Evolutionary conservation across 2,113 vertebrate species (phyloP), one percentile per base, ranked within the genome.

Genomic region (Herpetotheres cachinnans): DNA sequence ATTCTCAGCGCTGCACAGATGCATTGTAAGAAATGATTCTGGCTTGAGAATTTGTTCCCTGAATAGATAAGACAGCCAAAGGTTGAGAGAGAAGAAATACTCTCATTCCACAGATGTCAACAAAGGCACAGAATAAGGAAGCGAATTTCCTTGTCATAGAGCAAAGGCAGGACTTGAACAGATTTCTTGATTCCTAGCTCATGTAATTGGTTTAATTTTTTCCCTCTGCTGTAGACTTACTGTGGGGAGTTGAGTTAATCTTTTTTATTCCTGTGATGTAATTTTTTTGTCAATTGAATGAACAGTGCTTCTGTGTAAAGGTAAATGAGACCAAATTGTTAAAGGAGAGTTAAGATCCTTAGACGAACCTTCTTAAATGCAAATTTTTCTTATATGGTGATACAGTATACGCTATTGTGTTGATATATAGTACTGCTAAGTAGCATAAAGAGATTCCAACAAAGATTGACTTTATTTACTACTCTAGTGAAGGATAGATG

Each of bases 91-190:
- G 63, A 55, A 95, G 76, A 74, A 94, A 91, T 83, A 56, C 42
- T 63, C 82, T 91, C 65, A n/a, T 92, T 76, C 66, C 46, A 21
- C 47, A 61, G 86, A 89, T 89, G 91, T 92, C 94, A 95, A 89
- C 90, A 81, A 47, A 94, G 76, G 63, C 90, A 73, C 38, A 13
- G 82, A 84, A 44, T 52, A 54, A 96, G 77, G 94, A 89, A 91
- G 83, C 13, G 10, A 52, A 79, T 95, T 94, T 90, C 56, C 73
- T 72, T 38, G 94, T 65, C 56, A 10, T n/a, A 59, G 88, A 88
- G 95, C 77, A 71, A 92, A 91, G 80, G 77, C 96, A 91, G 95
- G 86, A 21, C 62, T 72, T 44, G 72, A 93, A 20, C 81, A 54
- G 90, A 86, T 90, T 92, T 90, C 89, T 91, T 87, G 52, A 44